Conservation (phyloP, 2,797 vertebrate genomes). For the Syncerus caffer region DNA sequence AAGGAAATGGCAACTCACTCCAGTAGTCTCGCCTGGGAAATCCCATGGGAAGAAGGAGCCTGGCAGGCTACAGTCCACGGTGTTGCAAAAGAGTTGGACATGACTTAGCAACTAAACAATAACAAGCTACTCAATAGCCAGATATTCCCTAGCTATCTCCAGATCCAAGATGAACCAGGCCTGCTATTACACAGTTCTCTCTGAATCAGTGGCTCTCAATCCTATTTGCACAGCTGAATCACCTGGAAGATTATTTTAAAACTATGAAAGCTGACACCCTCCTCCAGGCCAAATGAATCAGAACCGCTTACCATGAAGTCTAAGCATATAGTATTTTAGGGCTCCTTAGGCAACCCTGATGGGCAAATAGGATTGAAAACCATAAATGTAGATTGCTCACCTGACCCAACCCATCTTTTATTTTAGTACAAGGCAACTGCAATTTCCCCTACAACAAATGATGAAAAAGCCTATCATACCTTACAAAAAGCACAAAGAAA, state of each 20-base stretch:
- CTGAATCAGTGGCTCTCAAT: background rate
- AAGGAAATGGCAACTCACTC: background rate
- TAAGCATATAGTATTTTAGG: background rate
- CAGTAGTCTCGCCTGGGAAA: background rate
- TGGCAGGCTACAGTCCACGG: background rate
- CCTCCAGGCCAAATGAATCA: background rate
- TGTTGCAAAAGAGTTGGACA: background rate
- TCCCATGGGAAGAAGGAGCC: background rate
- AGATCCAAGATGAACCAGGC: conserved; percentile 17
- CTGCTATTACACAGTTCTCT: background rate
- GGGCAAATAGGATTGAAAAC: background rate
- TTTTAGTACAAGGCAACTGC: background rate
- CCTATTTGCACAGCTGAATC: conserved; percentile 2
- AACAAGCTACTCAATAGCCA: background rate
- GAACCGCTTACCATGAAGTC: background rate
- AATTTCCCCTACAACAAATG: conserved; percentile 32
- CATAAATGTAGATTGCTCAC: background rate
- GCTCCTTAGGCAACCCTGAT: background rate
- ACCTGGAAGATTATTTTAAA: conserved; percentile 10
- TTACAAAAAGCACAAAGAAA: conserved; percentile 24
- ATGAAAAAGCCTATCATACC: background rate
- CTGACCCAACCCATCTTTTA: background rate
- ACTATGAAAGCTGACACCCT: background rate
- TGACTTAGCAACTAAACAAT: background rate
- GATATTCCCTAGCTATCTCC: background rate